Base-by-base conservation (phyloP, 2,888 invertebrate genomes). In the Macrosoma leucophasiata region DNA sequence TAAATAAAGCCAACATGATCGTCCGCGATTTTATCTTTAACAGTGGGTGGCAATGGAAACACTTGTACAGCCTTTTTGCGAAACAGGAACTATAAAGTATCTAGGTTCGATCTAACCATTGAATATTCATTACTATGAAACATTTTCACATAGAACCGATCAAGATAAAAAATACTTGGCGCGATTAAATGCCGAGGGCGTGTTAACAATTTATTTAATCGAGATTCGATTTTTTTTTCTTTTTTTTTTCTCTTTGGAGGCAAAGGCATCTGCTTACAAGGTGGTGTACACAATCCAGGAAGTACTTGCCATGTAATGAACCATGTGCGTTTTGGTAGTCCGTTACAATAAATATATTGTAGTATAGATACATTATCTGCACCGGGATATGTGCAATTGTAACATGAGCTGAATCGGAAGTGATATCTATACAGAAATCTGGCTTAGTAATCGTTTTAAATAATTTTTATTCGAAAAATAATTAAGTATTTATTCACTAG, bases 161-260 rank as follows among this genome's bases (percentile, higher is more conserved):
- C 66, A 62, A 65, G 73, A 73, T 75, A 64, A 68, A 69, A 62
- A 63, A 52, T 38, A 37, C 40, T 37, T 47, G 29, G 48, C 37
- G 44, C 67, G 62, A 68, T 69, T 55, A 53, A 58, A 52, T 56
- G 66, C 76, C 59, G 41, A 36, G 51, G 68, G 78, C 66, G 75
- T 63, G 62, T 59, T 64, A 67, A 71, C 68, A 69, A 74, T 78
- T 77, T 71, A 76, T 76, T 71, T 43, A 60, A 67, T 63, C 62
- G 62, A 60, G 68, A 71, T 72, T 68, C 54, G 50, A 58, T 67
- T 58, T 61, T 58, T 43, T 44, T 44, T 44, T 19, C 19, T 18
- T 45, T 46, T 52, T 51, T 47, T 55, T 55, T 51, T 52, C 48
- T 43, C 43, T 29, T 36, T 36, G 33, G 29, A 27, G 33, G 37